Evolutionary conservation across 2,797 vertebrate genomes (phyloP), one percentile per base, ranked within the genome.

Genomic region (Pipistrellus pipistrellus): DNA sequence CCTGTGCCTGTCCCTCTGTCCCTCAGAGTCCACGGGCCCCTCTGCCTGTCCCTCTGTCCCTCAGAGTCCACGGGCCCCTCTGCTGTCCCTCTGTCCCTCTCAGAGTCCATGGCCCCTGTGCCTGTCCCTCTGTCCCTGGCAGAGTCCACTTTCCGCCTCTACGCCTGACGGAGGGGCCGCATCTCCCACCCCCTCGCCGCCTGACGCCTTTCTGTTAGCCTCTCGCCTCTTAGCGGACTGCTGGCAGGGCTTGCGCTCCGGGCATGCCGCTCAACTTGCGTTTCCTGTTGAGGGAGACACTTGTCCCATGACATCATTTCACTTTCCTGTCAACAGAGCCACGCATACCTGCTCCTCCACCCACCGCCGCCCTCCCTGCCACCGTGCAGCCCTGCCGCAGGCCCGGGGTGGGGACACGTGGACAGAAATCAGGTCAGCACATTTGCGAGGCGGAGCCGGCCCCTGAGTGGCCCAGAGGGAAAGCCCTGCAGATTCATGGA

Each of bases 241-340:
- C 35, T 12, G 2, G 20, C 51, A 5, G 25, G 3, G 21, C 81
- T 25, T 2, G 8, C 25, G 35, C 53, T 8, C 8, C 35, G 32
- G 59, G 69, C 25, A n/a, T 41, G 27, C 12, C 0, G 1, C 69
- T 82, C 8, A 0, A 5, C 92, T 27, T 4, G 69, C n/a, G 3
- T 21, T 85, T 86, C 92, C 75, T 75, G 88, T 41, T 27, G 41
- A 38, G 73, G 78, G 72, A 88, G 20, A 72, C 57, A 18, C 80
- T 51, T 80, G 59, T 17, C 27, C 66, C 11, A 0, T 44, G 78
- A 91, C 92, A 53, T 66, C n/a, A 18, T 59, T 4, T 78, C 12
- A 35, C 88, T 53, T 73, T 53, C 8, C 53, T 82, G 69, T 66
- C 81, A 62, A 44, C 73, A 91, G 35, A 88, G 72, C 64, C n/a